These are phyloP conservation scores for Nerophis lumbriciformis DNA, from an alignment of 2,113 vertebrate genomes.

Conservation along the genomic window DNA sequence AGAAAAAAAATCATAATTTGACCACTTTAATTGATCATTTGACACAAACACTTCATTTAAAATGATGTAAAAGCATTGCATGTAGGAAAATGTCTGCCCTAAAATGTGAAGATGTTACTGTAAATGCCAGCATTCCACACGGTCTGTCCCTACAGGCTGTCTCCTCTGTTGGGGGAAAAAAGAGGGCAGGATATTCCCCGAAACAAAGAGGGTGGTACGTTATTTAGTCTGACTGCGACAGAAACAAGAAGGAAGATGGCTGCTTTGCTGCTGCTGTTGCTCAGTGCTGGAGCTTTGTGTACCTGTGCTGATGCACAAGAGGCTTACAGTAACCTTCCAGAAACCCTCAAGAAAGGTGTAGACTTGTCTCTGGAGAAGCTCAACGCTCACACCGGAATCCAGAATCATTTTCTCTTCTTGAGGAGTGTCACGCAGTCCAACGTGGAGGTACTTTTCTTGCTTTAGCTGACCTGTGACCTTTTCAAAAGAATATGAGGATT, in stretches of 20 bases:
- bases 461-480: neutral
- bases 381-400: slow-evolving; percentile 34
- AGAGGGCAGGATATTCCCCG: slow-evolving; percentile 29
- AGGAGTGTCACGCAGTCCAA: slow-evolving; percentile 43
- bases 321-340: slow-evolving; percentile 42
- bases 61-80: no score
- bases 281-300: slow-evolving; percentile 22
- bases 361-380: slow-evolving; percentile 61
- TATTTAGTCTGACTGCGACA: neutral
- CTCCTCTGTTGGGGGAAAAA: neutral
- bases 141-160: neutral
- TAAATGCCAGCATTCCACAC: no score
- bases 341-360: slow-evolving; percentile 57
- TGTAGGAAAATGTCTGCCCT: no score
- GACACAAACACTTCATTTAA: no score
- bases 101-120: no score
- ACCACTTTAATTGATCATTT: no score
- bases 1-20: no score
- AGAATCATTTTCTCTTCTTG: slow-evolving; percentile 63
- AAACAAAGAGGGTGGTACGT: neutral
- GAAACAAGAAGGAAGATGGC: slow-evolving; percentile 46
- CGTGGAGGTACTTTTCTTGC: slow-evolving; percentile 47
- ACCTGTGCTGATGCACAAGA: slow-evolving; percentile 20
- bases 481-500: neutral
- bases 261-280: slow-evolving; percentile 34